A percentile compares a stretch with the other conserved stretches of the same genome.
Evolutionary conservation across 2,888 invertebrate species (phyloP).

Genomic region (Lasioglossum leucozonium): DNA sequence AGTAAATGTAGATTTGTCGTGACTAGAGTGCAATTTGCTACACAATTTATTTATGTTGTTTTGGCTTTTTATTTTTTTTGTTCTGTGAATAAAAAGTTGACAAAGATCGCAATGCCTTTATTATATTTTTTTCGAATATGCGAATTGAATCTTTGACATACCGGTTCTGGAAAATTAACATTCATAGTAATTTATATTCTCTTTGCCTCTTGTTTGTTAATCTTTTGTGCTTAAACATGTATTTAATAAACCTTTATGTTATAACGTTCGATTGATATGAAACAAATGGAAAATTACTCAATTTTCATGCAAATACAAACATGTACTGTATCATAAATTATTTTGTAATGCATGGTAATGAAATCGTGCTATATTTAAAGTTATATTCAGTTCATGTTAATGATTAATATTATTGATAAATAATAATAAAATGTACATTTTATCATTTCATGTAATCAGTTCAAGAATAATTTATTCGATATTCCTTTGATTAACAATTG

Average conservation of each 20-base stretch:
- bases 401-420: background rate
- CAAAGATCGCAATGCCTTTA: background rate
- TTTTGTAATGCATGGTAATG: background rate
- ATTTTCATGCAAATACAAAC: background rate
- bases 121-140: background rate
- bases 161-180: background rate
- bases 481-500: background rate
- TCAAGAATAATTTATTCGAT: background rate
- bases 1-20: background rate
- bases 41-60: background rate
- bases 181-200: background rate
- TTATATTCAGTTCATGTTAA: background rate
- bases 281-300: background rate
- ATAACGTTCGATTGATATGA: background rate
- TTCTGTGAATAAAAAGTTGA: background rate
- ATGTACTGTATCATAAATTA: background rate
- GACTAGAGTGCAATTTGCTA: background rate
- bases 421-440: background rate
- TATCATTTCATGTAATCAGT: background rate
- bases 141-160: background rate
- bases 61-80: no score
- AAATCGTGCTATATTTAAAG: background rate
- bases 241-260: background rate
- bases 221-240: background rate
- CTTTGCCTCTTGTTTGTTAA: background rate